Evolutionary conservation across 2,113 vertebrate genomes (phyloP).

Genomic region (Peromyscus maniculatus): DNA sequence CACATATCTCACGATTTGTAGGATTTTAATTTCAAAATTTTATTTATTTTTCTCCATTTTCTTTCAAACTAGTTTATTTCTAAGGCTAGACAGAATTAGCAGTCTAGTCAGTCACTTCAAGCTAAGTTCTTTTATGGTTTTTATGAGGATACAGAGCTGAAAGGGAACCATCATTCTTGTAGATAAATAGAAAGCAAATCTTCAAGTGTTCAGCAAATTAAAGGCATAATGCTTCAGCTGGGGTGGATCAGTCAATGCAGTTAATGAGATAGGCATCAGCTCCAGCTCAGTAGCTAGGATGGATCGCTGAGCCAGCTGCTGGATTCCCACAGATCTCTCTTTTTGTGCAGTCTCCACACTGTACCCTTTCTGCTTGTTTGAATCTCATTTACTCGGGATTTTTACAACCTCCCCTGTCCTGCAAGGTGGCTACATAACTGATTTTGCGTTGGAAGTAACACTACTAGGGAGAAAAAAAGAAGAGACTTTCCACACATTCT

Average conservation of each 20-base stretch:
- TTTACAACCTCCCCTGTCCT: background rate
- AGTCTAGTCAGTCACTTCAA: background rate
- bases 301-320: background rate
- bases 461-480: background rate
- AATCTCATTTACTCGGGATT: background rate
- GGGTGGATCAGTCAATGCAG: background rate
- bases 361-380: background rate
- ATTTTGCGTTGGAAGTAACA: background rate
- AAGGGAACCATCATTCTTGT: conserved; percentile 15
- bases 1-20: background rate
- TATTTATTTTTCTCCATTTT: background rate
- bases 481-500: background rate
- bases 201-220: conserved; percentile 47
- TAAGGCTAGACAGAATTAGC: background rate
- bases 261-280: conserved; percentile 22
- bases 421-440: background rate
- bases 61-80: conserved; percentile 8
- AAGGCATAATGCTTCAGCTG: background rate
- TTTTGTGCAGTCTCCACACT: background rate
- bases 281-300: background rate
- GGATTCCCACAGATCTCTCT: background rate
- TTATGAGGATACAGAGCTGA: background rate
- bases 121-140: conserved; percentile 13
- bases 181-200: conserved; percentile 27
- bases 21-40: background rate